A percentile compares a stretch with the other conserved stretches of the same genome.
These are phyloP conservation scores for Microcebus griseorufus DNA, from an alignment of 2,113 vertebrate species.

Conservation along the genomic window DNA sequence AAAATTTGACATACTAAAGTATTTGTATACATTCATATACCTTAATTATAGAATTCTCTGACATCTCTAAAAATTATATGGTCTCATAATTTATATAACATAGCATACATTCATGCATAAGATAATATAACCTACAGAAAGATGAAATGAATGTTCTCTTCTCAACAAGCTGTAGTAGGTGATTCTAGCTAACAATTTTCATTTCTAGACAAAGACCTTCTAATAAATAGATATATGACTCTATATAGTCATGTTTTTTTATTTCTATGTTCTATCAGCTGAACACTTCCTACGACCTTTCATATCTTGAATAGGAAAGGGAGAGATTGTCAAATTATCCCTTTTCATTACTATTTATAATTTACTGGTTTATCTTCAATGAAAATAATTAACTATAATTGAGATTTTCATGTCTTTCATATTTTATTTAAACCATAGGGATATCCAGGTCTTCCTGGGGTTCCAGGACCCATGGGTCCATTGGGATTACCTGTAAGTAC, in stretches of 20 bases:
- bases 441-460: conserved; percentile 92
- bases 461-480: conserved; percentile 91
- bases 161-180: not conserved
- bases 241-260: not conserved
- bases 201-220: conserved; percentile 17
- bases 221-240: not conserved
- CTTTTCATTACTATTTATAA: conserved; percentile 35
- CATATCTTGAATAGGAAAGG: not conserved
- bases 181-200: not conserved
- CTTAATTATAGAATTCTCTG: not conserved
- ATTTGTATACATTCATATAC: not conserved
- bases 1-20: not conserved
- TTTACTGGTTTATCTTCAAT: conserved; percentile 16
- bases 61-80: not conserved
- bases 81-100: not conserved
- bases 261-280: not conserved
- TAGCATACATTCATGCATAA: not conserved
- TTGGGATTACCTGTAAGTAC: conserved; percentile 93
- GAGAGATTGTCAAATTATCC: conserved; percentile 37
- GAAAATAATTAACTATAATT: conserved; percentile 5
- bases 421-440: conserved; percentile 87
- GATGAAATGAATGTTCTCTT: conserved; percentile 29
- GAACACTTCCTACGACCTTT: not conserved
- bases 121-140: not conserved
- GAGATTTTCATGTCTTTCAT: conserved; percentile 26